Conservation (phyloP, 2,113 vertebrate species). For the Cettia cetti region DNA sequence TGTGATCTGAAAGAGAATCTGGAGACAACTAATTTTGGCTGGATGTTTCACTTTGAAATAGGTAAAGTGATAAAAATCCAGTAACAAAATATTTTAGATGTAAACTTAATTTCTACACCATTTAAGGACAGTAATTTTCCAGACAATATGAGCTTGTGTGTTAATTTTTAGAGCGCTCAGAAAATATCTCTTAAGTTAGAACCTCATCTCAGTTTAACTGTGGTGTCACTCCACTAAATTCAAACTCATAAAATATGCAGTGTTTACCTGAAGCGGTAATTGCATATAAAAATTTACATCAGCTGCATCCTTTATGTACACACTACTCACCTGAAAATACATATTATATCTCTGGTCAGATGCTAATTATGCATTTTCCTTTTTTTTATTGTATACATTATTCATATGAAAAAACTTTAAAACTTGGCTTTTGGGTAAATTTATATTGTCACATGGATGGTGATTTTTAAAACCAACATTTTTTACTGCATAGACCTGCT, state of each 20-base stretch:
- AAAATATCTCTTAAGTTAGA: not conserved
- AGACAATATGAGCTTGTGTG: not conserved
- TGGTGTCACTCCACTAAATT: not conserved
- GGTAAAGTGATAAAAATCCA: not conserved
- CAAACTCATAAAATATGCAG: conserved; percentile 12
- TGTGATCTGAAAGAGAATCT: not conserved
- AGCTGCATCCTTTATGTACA: not conserved
- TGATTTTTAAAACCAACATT: not conserved
- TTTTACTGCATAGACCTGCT: not conserved
- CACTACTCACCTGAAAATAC: not conserved
- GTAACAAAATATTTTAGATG: not conserved
- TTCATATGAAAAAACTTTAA: not conserved
- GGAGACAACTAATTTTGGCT: not conserved
- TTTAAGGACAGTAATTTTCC: not conserved
- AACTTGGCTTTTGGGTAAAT: not conserved
- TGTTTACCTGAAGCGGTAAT: conserved; percentile 6
- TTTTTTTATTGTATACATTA: not conserved
- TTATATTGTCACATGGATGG: not conserved
- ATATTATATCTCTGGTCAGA: not conserved
- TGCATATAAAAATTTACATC: not conserved
- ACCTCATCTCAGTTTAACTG: not conserved
- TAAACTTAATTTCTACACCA: not conserved
- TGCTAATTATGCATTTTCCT: not conserved
- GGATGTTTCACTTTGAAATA: not conserved
- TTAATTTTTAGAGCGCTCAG: not conserved